Evolutionary conservation across 1,140 invertebrate genomes (phyloP), one percentile per base, ranked within the genome.

Genomic region (Euschistus heros): DNA sequence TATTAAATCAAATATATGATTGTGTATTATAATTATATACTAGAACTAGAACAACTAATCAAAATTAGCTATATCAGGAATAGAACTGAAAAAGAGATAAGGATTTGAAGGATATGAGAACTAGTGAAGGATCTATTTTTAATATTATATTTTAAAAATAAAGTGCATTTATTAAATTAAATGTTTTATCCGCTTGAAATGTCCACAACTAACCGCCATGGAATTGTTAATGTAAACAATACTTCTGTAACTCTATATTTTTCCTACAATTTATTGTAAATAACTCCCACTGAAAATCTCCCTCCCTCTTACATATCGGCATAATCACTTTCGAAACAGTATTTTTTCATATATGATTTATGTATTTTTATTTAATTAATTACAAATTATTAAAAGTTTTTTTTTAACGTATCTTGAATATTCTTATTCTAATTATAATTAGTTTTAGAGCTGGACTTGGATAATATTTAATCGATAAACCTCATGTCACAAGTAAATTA

Each of bases 111-210:
- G 33, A 37, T 10, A 37, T 10, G 33, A 7, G 54, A 57, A 57
- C 1, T 22, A 20, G 22, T 20, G 54, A 24, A 24, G 54, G 24
- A 8, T 57, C 15, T 57, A 57, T 57, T 57, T 57, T 57, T 57
- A 24, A 50, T 20, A 50, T 18, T 20, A 50, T 5, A 50, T 50
- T 22, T 10, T 50, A 50, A 50, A 50, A 50, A 57, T 24, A 57
- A 57, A 22, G 20, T 57, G 54, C 54, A 57, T 57, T 57, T 57
- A 57, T 57, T 57, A 57, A 24, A 22, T 57, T 50, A 57, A 57
- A 57, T 24, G 10, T 15, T 24, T 24, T 15, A 22, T 57, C 18
- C 54, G 33, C 33, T 37, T 37, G 5, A 26, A 14, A 57, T 57
- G 54, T 26, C 22, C 24, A 57, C 18, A 27, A 57, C 54, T 57